phyloP scores from a whole-genome alignment of 2,113 vertebrate genomes.

The Sylvicapra grimmia region DNA sequence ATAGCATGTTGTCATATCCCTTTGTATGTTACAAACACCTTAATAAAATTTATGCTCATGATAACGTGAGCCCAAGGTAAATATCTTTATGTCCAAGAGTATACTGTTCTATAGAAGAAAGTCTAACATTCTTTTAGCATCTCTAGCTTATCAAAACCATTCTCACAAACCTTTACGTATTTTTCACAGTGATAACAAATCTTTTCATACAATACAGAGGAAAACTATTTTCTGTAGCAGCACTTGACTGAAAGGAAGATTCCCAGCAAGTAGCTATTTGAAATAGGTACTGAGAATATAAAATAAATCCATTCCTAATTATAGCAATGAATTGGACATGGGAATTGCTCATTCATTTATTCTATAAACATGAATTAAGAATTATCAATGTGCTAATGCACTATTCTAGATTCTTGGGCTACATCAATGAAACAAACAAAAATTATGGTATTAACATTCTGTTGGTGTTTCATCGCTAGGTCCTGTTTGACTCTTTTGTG shows the following conservation, averaged over 20 bases:
- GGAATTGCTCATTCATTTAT: background rate
- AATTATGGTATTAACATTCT: background rate
- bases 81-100: background rate
- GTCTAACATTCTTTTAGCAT: background rate
- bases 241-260: background rate
- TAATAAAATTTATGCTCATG: conserved; percentile 25
- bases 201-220: background rate
- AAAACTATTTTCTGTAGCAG: conserved; percentile 10
- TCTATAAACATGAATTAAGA: background rate
- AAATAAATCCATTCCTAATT: background rate
- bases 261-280: background rate
- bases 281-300: background rate
- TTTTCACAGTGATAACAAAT: background rate
- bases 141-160: conserved; percentile 12
- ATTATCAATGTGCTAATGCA: background rate
- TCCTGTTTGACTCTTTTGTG: background rate
- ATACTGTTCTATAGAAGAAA: background rate
- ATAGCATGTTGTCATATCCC: background rate
- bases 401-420: background rate
- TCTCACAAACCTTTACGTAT: background rate
- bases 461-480: background rate
- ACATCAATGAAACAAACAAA: background rate
- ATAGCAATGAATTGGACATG: background rate
- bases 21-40: background rate
- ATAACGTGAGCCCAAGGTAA: conserved; percentile 8